Percentiles rank a stretch among this genome's conserved stretches.
Evolutionary conservation across 2,888 invertebrate species (phyloP).

Genomic region (Herminia tarsipennalis): DNA sequence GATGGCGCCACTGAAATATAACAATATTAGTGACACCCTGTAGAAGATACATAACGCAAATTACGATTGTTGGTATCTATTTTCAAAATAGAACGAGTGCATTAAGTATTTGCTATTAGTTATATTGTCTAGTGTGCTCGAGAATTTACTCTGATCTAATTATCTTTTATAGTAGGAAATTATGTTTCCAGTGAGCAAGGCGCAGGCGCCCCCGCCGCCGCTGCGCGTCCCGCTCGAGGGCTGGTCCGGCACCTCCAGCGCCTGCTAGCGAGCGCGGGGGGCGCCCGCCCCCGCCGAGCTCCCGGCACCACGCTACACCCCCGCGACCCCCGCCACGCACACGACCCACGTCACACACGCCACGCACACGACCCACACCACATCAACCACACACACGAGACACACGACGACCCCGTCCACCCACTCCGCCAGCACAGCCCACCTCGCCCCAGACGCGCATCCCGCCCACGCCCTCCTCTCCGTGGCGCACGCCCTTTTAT

Average conservation of each 20-base stretch:
- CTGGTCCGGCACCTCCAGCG: conserved; percentile 84
- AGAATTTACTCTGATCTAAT: too few relatives aligned
- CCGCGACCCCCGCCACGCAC: conserved; percentile 15
- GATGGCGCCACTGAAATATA: too few relatives aligned
- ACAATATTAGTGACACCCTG: too few relatives aligned
- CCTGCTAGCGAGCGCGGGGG: conserved; percentile 82
- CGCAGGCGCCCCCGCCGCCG: conserved; percentile 87
- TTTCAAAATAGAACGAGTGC: too few relatives aligned
- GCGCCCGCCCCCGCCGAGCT: conserved; percentile 54
- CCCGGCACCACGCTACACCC: conserved; percentile 22
- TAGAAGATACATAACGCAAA: too few relatives aligned
- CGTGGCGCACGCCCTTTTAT: conserved; percentile 70
- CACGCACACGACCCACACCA: conserved; percentile 11
- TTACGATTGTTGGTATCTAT: too few relatives aligned
- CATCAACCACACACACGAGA: background rate
- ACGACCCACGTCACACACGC: conserved; percentile 2
- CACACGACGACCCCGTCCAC: conserved; percentile 42
- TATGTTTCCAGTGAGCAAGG: conserved; percentile 77
- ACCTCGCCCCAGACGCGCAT: conserved; percentile 56
- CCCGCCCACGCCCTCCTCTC: conserved; percentile 55
- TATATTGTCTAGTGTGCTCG: conserved; percentile 16
- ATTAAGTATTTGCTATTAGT: background rate
- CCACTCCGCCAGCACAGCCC: conserved; percentile 58
- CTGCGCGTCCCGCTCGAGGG: conserved; percentile 83
- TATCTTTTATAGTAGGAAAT: conserved; percentile 7